Evolutionary conservation across 2,797 vertebrate genomes (phyloP).

Genomic region (Danio jaintianensis): DNA sequence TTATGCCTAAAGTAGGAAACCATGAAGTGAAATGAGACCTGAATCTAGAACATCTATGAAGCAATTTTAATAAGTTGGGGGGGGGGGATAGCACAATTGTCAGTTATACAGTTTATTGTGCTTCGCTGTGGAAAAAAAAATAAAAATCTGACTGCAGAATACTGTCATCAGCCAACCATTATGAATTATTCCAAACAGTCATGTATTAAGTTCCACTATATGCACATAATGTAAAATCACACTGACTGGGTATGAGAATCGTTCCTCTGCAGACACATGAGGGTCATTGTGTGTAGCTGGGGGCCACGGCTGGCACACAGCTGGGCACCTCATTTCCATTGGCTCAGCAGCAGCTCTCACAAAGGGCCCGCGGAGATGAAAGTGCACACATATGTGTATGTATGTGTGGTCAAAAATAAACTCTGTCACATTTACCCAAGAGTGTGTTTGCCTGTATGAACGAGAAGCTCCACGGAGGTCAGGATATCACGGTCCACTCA

Average conservation of each 20-base stretch:
- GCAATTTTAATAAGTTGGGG: neutral
- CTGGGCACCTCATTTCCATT: constrained; percentile 64
- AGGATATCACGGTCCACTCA: neutral
- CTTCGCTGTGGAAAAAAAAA: neutral
- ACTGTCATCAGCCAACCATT: neutral
- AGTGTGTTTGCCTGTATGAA: constrained; percentile 1
- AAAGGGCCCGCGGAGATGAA: constrained; percentile 34
- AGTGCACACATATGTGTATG: constrained; percentile 39
- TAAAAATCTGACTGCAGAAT: neutral
- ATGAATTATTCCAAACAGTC: neutral
- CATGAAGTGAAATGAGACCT: neutral
- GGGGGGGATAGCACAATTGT: neutral
- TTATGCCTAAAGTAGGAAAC: neutral
- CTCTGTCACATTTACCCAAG: constrained; percentile 48
- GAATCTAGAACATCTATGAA: neutral
- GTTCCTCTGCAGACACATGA: constrained; percentile 8
- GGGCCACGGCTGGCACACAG: constrained; percentile 70
- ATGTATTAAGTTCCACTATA: neutral
- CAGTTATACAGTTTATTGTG: neutral
- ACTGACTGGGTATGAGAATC: neutral
- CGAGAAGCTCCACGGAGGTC: neutral
- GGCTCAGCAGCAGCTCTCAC: constrained; percentile 28
- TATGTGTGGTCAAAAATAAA: constrained; percentile 61
- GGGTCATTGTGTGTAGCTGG: constrained; percentile 63
- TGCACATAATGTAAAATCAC: constrained; percentile 15